Percentiles rank a stretch among this genome's conserved stretches.
Conservation (phyloP, 2,113 vertebrate genomes). For the Xenus cinereus region DNA sequence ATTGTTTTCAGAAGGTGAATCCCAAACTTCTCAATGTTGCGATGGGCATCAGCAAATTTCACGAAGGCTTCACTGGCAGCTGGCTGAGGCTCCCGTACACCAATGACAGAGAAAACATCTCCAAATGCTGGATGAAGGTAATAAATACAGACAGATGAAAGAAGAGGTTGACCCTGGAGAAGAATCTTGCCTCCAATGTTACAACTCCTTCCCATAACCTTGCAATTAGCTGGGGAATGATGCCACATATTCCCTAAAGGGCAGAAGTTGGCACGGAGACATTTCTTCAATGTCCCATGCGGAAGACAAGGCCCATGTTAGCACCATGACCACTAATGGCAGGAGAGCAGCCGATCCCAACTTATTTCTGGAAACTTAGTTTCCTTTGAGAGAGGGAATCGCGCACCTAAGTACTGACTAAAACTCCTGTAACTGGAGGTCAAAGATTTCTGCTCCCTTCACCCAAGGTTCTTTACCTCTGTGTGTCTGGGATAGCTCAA, state of each 20-base stretch:
- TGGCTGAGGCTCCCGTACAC: constrained; percentile 93
- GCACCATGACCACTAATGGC: fast-evolving
- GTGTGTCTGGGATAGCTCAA: constrained; percentile 96
- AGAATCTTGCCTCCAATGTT: background rate
- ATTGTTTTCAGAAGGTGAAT: constrained; percentile 95
- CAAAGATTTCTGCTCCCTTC: background rate
- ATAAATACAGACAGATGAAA: background rate
- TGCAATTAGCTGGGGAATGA: background rate
- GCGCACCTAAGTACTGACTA: background rate
- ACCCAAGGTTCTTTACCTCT: constrained; percentile 79
- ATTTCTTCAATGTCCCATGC: background rate
- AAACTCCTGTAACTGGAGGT: background rate
- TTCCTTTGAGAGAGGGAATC: background rate
- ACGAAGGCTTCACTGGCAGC: constrained; percentile 97
- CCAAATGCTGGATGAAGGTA: constrained; percentile 82
- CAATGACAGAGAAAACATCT: constrained; percentile 97
- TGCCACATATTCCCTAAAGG: background rate
- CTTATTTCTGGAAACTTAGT: background rate
- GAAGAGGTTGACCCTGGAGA: background rate
- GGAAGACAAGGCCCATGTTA: background rate
- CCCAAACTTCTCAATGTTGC: constrained; percentile 96
- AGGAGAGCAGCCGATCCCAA: background rate
- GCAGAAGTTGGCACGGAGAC: background rate
- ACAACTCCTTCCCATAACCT: background rate
- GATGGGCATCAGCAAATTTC: constrained; percentile 96